Evolutionary conservation across 2,888 invertebrate genomes (phyloP).

Genomic region (Gortyna flavago): DNA sequence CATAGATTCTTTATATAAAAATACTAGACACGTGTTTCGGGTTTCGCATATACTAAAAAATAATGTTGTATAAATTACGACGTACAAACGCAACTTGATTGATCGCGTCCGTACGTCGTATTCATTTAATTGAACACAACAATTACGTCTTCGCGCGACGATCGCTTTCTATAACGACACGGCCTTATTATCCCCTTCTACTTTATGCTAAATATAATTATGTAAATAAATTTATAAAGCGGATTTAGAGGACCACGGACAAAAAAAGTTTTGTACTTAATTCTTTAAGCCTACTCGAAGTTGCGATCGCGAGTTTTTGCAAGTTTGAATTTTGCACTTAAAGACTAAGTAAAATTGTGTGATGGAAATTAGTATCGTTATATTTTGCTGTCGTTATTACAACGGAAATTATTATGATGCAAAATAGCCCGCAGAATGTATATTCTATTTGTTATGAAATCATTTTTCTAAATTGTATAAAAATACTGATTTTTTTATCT

Average conservation of each 20-base stretch:
- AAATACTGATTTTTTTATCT: slow-evolving; percentile 29
- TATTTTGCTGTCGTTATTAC: slow-evolving; percentile 15
- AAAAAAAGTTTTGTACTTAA: slow-evolving; percentile 75
- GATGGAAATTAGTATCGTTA: slow-evolving; percentile 21
- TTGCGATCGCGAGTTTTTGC: slow-evolving; percentile 34
- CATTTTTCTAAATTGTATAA: slow-evolving; percentile 21
- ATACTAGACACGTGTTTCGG: too few relatives aligned
- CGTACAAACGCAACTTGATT: neutral
- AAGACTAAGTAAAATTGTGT: slow-evolving; percentile 34
- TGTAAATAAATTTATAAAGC: slow-evolving; percentile 76
- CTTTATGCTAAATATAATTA: slow-evolving; percentile 67
- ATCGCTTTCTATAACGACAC: neutral
- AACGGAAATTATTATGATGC: neutral
- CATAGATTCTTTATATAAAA: too few relatives aligned
- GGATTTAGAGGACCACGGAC: slow-evolving; percentile 80
- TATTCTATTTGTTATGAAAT: neutral
- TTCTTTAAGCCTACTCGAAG: slow-evolving; percentile 62
- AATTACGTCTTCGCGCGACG: neutral
- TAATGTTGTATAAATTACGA: neutral
- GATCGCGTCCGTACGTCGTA: neutral
- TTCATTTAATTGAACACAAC: neutral
- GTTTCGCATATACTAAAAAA: too few relatives aligned
- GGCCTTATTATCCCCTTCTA: slow-evolving; percentile 48
- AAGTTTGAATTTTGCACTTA: slow-evolving; percentile 58
- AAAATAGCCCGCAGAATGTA: slow-evolving; percentile 14